Percentiles rank a stretch among this genome's conserved stretches.
Conservation (phyloP, 2,797 vertebrate species). For the Babyrousa celebensis region DNA sequence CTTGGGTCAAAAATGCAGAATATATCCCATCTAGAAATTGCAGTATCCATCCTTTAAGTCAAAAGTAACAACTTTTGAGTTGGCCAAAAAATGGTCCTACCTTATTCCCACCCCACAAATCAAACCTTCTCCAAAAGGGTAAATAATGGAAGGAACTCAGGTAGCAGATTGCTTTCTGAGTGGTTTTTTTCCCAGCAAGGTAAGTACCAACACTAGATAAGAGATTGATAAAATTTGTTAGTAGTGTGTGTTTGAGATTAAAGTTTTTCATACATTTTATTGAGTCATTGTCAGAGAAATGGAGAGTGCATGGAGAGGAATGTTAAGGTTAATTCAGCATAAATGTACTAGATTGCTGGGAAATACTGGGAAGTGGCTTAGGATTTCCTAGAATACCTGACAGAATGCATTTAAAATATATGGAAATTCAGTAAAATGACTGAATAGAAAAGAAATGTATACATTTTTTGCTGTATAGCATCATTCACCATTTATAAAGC, state of each 20-base stretch:
- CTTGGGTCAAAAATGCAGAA: neutral
- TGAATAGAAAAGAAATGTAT: neutral
- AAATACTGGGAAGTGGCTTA: neutral
- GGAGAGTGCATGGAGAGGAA: neutral
- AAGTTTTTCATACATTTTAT: neutral
- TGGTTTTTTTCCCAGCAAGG: neutral
- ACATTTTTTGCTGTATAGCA: neutral
- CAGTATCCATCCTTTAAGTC: neutral
- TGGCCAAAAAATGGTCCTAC: neutral
- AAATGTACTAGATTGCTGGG: neutral
- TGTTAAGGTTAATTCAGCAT: neutral
- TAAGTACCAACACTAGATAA: neutral
- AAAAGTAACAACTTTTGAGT: neutral
- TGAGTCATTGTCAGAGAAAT: slow-evolving; percentile 21
- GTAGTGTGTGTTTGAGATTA: neutral
- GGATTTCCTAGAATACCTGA: neutral
- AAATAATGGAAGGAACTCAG: neutral
- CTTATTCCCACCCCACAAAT: neutral
- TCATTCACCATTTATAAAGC: neutral
- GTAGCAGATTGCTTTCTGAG: neutral
- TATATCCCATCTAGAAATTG: neutral
- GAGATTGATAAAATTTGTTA: neutral
- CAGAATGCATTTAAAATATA: neutral
- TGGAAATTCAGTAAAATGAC: neutral
- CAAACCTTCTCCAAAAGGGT: neutral